Percentiles rank a stretch among this genome's conserved stretches.
phyloP scores from a whole-genome alignment of 2,888 invertebrate genomes.

The Tipula confusa region DNA sequence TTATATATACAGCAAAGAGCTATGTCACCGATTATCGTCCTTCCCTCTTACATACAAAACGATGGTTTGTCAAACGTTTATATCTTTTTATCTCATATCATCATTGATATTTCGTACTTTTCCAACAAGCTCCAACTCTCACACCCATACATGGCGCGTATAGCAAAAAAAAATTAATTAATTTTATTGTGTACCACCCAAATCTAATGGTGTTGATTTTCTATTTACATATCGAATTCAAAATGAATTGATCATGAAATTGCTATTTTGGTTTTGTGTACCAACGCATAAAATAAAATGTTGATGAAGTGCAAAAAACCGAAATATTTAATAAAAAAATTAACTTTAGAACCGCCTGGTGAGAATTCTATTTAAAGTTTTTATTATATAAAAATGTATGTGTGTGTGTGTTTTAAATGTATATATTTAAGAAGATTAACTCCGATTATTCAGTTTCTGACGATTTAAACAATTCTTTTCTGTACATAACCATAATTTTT shows the following conservation, averaged over 20 bases:
- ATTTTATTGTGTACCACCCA: neutral
- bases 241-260: conserved; percentile 20
- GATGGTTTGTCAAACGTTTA: too few relatives aligned
- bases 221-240: neutral
- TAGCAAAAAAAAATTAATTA: neutral
- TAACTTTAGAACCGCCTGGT: neutral
- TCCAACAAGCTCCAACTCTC: too few relatives aligned
- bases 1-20: too few relatives aligned
- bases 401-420: too few relatives aligned
- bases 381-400: too few relatives aligned
- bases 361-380: neutral
- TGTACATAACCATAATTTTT: neutral
- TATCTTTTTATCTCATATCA: too few relatives aligned
- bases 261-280: neutral
- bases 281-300: neutral
- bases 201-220: conserved; percentile 7
- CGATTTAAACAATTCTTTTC: neutral
- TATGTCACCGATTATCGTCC: too few relatives aligned
- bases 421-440: neutral
- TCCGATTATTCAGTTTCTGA: neutral
- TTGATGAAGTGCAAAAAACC: conserved; percentile 21
- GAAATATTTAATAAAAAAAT: too few relatives aligned
- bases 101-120: too few relatives aligned
- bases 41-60: too few relatives aligned
- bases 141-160: too few relatives aligned